phyloP scores from a whole-genome alignment of 2,797 vertebrate genomes.

The Aplochiton taeniatus region DNA sequence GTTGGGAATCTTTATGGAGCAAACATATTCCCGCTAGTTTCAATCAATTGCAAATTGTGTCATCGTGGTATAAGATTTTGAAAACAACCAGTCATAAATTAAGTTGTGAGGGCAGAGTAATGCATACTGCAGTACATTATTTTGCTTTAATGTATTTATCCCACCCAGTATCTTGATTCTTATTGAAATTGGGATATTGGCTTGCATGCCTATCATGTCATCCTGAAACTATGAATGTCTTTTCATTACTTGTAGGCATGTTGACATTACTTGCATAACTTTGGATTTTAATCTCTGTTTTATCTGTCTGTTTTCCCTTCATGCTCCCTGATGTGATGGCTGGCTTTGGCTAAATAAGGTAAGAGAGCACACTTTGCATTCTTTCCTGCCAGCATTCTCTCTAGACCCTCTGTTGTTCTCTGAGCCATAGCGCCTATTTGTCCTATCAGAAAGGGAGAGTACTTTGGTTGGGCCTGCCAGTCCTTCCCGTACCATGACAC shows the following conservation, averaged over 20 bases:
- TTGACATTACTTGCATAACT: constrained; percentile 52
- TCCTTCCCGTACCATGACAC: constrained; percentile 52
- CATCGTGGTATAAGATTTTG: constrained; percentile 38
- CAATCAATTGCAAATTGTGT: constrained; percentile 36
- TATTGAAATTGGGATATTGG: constrained; percentile 19
- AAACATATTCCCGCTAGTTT: constrained; percentile 26
- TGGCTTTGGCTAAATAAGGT: constrained; percentile 65
- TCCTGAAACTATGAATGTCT: constrained; percentile 49
- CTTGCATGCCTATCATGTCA: constrained; percentile 27
- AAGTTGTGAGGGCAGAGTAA: constrained; percentile 32
- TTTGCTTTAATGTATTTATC: no score
- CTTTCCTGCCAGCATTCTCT: constrained; percentile 55
- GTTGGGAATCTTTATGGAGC: constrained; percentile 50
- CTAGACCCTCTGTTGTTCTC: constrained; percentile 51
- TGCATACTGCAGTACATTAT: no score
- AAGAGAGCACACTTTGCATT: constrained; percentile 62
- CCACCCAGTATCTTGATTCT: no score
- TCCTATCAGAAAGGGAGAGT: constrained; percentile 52
- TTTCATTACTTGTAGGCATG: constrained; percentile 43
- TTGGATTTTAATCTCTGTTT: constrained; percentile 46
- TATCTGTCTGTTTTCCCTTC: constrained; percentile 29
- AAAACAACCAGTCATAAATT: constrained; percentile 38
- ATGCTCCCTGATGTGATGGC: constrained; percentile 43
- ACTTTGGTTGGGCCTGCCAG: constrained; percentile 52
- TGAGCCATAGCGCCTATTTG: constrained; percentile 54